Evolutionary conservation across 2,888 invertebrate genomes (phyloP), one percentile per base, ranked within the genome.

Genomic region (Sabatieria punctata): DNA sequence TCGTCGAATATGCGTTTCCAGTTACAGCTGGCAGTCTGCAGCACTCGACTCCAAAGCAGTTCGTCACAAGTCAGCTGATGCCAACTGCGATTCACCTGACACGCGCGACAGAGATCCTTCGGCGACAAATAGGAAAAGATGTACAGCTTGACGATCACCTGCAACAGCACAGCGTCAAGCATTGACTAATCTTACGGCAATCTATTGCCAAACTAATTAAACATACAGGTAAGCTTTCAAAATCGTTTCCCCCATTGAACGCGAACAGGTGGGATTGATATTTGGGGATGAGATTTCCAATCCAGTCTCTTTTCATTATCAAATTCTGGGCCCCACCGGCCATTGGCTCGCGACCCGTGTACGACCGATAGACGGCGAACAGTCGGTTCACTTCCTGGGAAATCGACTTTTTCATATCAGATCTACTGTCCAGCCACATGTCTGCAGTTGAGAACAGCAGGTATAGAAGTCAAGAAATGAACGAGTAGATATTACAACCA

Each of bases 261-360:
- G n/a, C n/a, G n/a, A n/a, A n/a, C n/a, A n/a, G n/a, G n/a, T n/a
- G n/a, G n/a, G n/a, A n/a, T n/a, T n/a, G n/a, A n/a, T n/a, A n/a
- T n/a, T n/a, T n/a, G n/a, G n/a, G n/a, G n/a, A n/a, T n/a, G n/a
- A 33, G 33, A 33, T 11, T 33, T 33, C 13, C 13, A 33, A 33
- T 33, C 33, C 44, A 4, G 19, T 8, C 15, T 24, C n/a, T n/a
- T 41, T 41, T 41, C 40, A 24, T 30, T 26, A 45, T 13, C 8
- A 48, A n/a, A 36, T 41, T 38, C 38, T 48, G 49, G 2, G 49
- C 49, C 2, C 49, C 49, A 13, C 49, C 49, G 2, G 42, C 45
- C 45, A 45, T 48, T 15, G 49, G 49, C 27, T 45, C 45, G 15
- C 45, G 11, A 22, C 41, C 41, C 33, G 44, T 44, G 43, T 47